A percentile compares a stretch with the other conserved stretches of the same genome.
These are phyloP conservation scores for Scomber scombrus DNA, from an alignment of 2,113 vertebrate genomes.

Conservation along the genomic window DNA sequence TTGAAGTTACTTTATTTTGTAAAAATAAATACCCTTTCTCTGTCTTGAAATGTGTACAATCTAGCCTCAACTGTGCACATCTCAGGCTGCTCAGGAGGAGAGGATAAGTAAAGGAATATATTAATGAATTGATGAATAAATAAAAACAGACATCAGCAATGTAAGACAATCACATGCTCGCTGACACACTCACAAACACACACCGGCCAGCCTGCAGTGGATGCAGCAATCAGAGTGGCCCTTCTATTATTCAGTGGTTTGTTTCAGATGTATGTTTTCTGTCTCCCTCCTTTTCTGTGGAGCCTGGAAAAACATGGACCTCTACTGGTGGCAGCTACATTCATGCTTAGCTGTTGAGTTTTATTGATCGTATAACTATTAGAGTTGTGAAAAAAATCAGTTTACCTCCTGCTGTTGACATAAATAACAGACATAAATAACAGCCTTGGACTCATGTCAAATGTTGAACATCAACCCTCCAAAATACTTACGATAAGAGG, in stretches of 20 bases:
- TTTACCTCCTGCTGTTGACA: conserved; percentile 2
- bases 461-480: neutral
- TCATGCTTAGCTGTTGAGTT: neutral
- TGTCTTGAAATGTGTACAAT: neutral
- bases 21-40: neutral
- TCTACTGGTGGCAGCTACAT: neutral
- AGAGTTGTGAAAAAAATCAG: neutral
- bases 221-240: conserved; percentile 48
- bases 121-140: conserved; percentile 72
- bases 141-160: conserved; percentile 47
- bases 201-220: conserved; percentile 52
- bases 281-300: neutral
- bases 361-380: neutral
- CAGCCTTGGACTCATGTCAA: neutral
- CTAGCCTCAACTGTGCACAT: neutral
- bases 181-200: conserved; percentile 31
- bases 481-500: neutral
- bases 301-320: neutral
- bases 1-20: neutral
- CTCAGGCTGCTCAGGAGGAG: conserved; percentile 2
- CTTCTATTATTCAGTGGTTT: conserved; percentile 50
- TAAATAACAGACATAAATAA: conserved; percentile 37
- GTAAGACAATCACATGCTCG: conserved; percentile 11
- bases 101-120: conserved; percentile 28
- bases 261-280: conserved; percentile 6